Percentiles rank a stretch among this genome's conserved stretches.
Evolutionary conservation across 2,797 vertebrate genomes (phyloP).

Genomic region (Halcyon leucocephala): DNA sequence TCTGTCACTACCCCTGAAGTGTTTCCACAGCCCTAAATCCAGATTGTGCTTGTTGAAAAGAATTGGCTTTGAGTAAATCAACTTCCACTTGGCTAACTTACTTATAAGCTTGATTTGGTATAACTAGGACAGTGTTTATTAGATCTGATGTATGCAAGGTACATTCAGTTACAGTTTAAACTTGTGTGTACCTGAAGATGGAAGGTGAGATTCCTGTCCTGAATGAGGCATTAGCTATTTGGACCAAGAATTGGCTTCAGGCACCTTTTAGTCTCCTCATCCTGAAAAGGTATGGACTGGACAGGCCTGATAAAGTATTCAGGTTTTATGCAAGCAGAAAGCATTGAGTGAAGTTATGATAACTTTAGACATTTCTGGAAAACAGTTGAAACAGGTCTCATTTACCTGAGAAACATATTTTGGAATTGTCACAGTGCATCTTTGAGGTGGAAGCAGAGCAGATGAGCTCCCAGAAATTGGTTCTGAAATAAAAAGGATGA

Average conservation of each 20-base stretch:
- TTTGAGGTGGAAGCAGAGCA: background rate
- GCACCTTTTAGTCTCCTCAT: background rate
- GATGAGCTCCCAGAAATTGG: background rate
- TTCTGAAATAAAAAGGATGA: background rate
- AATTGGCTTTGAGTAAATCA: background rate
- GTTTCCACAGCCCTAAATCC: background rate
- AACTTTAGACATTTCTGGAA: background rate
- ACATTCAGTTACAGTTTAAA: fast-evolving
- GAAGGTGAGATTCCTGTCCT: background rate
- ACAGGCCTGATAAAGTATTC: background rate
- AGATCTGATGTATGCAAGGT: background rate
- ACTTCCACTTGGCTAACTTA: background rate
- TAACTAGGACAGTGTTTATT: background rate
- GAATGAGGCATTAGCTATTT: background rate
- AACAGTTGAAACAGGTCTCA: background rate
- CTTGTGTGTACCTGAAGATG: background rate
- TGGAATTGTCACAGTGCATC: background rate
- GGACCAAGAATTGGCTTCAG: background rate
- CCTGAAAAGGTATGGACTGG: background rate
- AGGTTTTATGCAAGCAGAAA: background rate
- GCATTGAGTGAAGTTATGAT: background rate
- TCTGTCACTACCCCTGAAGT: background rate
- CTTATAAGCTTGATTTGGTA: background rate
- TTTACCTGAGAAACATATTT: background rate
- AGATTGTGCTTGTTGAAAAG: background rate